Evolutionary conservation across 1,140 invertebrate genomes (phyloP), one percentile per base, ranked within the genome.

Genomic region (Apis laboriosa): DNA sequence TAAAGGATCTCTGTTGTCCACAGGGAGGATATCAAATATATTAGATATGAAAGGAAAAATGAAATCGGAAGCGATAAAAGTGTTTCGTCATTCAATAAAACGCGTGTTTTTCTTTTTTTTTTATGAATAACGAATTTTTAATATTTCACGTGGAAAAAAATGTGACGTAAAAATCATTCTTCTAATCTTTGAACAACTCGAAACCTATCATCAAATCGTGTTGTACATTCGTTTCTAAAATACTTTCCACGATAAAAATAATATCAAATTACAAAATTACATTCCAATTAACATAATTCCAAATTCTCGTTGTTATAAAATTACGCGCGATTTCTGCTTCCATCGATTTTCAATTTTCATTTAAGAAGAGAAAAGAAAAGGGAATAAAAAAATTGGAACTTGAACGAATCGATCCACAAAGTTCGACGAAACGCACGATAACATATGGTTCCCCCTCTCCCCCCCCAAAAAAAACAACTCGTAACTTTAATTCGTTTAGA

Each of bases 401-500:
- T 19, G 1, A 0, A 19, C 24, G 8, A 64, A 53, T 34, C 9
- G 49, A 21, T 55, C 7, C 11, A 11, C 8, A 2, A 66, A 64
- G 15, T 66, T 53, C 2, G 13, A 28, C 8, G n/a, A 70, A 70
- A 73, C n/a, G 2, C 51, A 9, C 60, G 60, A 55, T 74, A 67
- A 81, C 51, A 8, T 49, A 19, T 63, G 51, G 28, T 49, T 12
- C 9, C 55, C 34, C 34, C 2, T 3, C 34, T 34, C 34, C 34
- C 5, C 4, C 34, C 5, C 34, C 34, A 43, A 15, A 4, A 4
- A 13, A 56, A 56, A 1, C 9, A 17, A 17, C 71, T 21, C 4
- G 63, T 53, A 77, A 76, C 5, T 68, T 53, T 58, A 70, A 77
- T 64, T 53, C 56, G 24, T 71, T 43, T 49, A 28, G 28, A 68